Percentiles rank a stretch among this genome's conserved stretches.
These are phyloP conservation scores for Brachionus angularis DNA, from an alignment of 1,140 invertebrate genomes.

Conservation along the genomic window DNA sequence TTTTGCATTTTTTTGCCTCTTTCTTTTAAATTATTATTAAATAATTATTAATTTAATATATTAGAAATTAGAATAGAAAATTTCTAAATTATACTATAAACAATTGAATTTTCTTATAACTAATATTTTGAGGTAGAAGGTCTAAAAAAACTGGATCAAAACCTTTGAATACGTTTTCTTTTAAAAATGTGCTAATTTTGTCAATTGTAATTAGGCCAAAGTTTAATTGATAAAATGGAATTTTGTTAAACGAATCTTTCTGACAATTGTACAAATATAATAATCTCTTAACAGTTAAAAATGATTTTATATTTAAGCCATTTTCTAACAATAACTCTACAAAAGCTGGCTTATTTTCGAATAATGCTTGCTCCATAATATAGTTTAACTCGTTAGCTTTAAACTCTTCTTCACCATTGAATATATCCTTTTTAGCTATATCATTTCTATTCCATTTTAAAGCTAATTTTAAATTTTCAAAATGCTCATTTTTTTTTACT, in stretches of 20 bases:
- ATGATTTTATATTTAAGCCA: slow-evolving; percentile 95
- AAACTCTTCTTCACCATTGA: slow-evolving; percentile 45
- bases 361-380: slow-evolving; percentile 71
- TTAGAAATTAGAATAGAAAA: too few species aligned
- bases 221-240: not conserved
- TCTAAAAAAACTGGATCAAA: too few species aligned
- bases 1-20: too few species aligned
- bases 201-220: not conserved
- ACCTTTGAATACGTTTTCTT: too few species aligned
- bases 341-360: slow-evolving; percentile 92
- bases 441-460: slow-evolving; percentile 46
- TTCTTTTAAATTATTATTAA: too few species aligned
- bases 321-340: slow-evolving; percentile 91
- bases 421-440: slow-evolving; percentile 46
- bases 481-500: slow-evolving; percentile 38
- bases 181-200: not conserved
- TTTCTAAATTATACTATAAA: too few species aligned
- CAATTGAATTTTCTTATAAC: too few species aligned
- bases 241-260: too few species aligned
- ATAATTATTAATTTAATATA: too few species aligned
- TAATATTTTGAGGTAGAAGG: too few species aligned
- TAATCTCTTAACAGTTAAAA: slow-evolving; percentile 84
- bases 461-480: slow-evolving; percentile 46
- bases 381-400: slow-evolving; percentile 47
- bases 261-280: slow-evolving; percentile 63